Evolutionary conservation across 1,140 invertebrate genomes (phyloP).

Genomic region (Solenopsis fugax): DNA sequence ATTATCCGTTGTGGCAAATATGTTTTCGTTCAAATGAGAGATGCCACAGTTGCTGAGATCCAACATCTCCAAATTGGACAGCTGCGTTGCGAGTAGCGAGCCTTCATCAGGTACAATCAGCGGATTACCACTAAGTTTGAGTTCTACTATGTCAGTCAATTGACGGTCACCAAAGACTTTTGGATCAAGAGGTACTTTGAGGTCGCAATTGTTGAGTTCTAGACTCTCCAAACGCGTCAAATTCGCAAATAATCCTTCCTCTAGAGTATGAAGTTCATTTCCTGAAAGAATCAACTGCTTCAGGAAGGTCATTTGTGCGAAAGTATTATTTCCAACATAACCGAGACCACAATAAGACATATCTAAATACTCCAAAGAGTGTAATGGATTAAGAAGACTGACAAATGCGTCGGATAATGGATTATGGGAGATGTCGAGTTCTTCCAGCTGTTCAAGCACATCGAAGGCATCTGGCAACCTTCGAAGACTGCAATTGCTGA

Average conservation of each 20-base stretch:
- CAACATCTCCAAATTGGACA: conserved; percentile 89
- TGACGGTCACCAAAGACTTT: conserved; percentile 90
- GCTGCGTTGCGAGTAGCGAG: conserved; percentile 88
- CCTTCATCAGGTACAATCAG: conserved; percentile 88
- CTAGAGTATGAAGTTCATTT: conserved; percentile 89
- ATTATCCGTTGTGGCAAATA: conserved; percentile 89
- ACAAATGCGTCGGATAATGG: conserved; percentile 90
- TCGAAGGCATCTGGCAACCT: conserved; percentile 90
- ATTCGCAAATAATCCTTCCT: conserved; percentile 90
- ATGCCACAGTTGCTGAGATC: conserved; percentile 90
- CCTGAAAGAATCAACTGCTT: conserved; percentile 90
- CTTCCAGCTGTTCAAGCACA: conserved; percentile 89
- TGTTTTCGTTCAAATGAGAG: conserved; percentile 87
- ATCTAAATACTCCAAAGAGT: conserved; percentile 90
- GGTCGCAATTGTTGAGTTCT: conserved; percentile 90
- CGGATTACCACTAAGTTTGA: conserved; percentile 91
- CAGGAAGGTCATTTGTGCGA: conserved; percentile 90
- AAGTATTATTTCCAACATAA: conserved; percentile 89
- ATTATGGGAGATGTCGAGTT: conserved; percentile 91
- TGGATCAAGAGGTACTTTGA: conserved; percentile 88
- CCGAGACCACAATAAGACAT: conserved; percentile 92
- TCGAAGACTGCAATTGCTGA: conserved; percentile 89
- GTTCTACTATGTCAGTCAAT: conserved; percentile 89
- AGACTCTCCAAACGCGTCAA: conserved; percentile 89
- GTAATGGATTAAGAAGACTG: conserved; percentile 89